These are phyloP conservation scores for Rhodinocichla rosea DNA, from an alignment of 2,113 vertebrate genomes.

Conservation along the genomic window DNA sequence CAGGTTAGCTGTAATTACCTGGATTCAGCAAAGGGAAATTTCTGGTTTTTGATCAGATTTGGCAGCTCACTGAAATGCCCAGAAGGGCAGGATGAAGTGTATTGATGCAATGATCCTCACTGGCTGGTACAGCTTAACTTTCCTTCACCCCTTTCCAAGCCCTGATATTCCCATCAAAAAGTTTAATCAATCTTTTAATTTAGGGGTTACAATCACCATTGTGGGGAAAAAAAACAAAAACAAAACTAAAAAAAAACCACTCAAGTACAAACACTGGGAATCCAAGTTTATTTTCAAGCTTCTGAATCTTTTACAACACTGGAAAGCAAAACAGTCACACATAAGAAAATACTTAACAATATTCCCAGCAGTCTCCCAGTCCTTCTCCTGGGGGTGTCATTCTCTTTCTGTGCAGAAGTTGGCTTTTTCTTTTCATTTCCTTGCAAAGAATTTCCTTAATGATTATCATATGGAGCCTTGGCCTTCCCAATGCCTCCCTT, in stretches of 20 bases:
- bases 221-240: neutral
- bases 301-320: neutral
- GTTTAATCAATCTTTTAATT: neutral
- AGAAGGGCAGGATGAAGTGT: neutral
- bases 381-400: neutral
- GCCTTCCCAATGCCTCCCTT: neutral
- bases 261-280: neutral
- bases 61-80: neutral
- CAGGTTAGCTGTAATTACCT: neutral
- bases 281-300: neutral
- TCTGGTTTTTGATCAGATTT: neutral
- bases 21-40: neutral
- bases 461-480: neutral
- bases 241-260: rapidly evolving
- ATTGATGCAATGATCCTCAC: neutral
- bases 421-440: neutral
- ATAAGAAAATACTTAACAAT: neutral
- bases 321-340: neutral
- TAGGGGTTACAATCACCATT: neutral
- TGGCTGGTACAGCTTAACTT: neutral
- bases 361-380: neutral
- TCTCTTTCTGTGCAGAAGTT: neutral
- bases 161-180: neutral
- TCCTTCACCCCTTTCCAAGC: neutral
- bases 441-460: neutral